phyloP scores from a whole-genome alignment of 1,140 invertebrate genomes.

The Drosophila subpulchrella region DNA sequence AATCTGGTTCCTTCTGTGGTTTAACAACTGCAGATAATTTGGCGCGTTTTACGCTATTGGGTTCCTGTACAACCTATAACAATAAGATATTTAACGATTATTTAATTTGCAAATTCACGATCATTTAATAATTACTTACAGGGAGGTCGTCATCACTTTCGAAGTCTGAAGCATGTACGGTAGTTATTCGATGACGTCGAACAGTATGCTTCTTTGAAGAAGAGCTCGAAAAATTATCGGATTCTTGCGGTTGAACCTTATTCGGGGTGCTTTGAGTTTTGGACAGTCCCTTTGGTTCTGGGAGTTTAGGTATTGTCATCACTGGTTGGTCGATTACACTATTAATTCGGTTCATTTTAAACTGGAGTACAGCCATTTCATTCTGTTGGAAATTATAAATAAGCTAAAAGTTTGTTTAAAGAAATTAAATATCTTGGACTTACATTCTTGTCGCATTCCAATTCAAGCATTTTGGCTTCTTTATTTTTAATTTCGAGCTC shows the following conservation, averaged over 20 bases:
- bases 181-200: neutral
- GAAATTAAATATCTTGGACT: neutral
- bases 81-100: neutral
- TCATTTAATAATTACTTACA: neutral
- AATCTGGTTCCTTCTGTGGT: neutral
- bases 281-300: neutral
- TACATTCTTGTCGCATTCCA: neutral
- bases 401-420: neutral
- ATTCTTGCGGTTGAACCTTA: neutral
- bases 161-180: neutral
- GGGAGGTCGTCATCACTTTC: neutral
- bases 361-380: conserved; percentile 7
- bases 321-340: conserved; percentile 4
- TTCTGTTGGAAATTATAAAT: neutral
- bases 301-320: neutral
- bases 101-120: neutral
- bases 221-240: neutral
- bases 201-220: neutral
- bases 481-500: neutral
- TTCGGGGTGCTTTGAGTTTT: neutral
- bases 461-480: neutral
- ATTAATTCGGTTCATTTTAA: conserved; percentile 9
- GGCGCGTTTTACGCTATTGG: neutral
- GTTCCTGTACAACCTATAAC: neutral
- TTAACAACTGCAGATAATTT: neutral